A percentile compares a stretch with the other conserved stretches of the same genome.
Evolutionary conservation across 1,140 invertebrate genomes (phyloP).

Genomic region (Phthorimaea operculella): DNA sequence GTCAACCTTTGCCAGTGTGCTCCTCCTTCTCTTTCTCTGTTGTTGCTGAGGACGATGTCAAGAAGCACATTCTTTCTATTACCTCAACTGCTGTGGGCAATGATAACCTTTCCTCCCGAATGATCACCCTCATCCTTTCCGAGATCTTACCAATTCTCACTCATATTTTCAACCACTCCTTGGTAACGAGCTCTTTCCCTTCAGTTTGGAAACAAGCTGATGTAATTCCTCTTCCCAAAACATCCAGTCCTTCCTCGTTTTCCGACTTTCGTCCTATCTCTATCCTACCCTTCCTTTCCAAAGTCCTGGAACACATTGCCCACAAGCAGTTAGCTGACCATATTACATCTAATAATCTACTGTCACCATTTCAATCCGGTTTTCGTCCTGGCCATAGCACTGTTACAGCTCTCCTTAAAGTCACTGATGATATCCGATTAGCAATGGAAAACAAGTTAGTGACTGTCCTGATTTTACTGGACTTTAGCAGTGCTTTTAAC

Average conservation of each 20-base stretch:
- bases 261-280: constrained; percentile 5
- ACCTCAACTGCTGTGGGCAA: constrained; percentile 1
- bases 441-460: constrained; percentile 4
- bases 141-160: background rate
- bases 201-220: background rate
- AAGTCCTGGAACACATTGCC: constrained; percentile 9
- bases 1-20: background rate
- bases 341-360: constrained; percentile 3
- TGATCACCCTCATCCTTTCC: background rate
- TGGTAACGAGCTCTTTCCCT: background rate
- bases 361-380: background rate
- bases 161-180: background rate
- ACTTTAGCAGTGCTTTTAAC: constrained; percentile 9
- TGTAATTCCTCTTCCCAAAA: constrained; percentile 3
- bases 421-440: constrained; percentile 8
- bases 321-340: constrained; percentile 5
- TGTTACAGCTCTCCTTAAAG: background rate
- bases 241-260: background rate
- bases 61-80: background rate
- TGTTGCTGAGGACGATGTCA: background rate
- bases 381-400: background rate
- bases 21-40: background rate
- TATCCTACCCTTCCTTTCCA: constrained; percentile 13
- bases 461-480: background rate
- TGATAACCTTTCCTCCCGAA: background rate